These are phyloP conservation scores for Trichosurus vulpecula DNA, from an alignment of 2,797 vertebrate species.

Conservation along the genomic window DNA sequence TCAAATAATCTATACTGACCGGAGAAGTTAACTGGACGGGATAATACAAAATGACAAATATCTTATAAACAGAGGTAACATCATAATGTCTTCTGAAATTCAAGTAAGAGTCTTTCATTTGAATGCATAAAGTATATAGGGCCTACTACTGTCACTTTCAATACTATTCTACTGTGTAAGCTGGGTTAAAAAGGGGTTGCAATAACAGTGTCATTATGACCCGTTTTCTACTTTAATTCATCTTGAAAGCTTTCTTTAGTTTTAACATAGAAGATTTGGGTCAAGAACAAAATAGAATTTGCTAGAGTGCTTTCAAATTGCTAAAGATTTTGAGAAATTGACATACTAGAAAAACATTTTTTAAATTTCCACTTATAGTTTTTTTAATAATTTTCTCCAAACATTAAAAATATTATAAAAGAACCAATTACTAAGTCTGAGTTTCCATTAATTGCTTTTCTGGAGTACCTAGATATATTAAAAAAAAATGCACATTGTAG, in stretches of 20 bases:
- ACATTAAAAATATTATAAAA: conserved; percentile 31
- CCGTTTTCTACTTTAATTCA: conserved; percentile 64
- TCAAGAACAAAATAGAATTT: conserved; percentile 63
- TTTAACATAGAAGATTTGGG: conserved; percentile 70
- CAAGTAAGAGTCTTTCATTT: neutral
- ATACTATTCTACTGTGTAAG: neutral
- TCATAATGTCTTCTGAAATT: conserved; percentile 40
- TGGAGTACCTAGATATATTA: neutral
- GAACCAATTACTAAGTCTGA: conserved; percentile 38
- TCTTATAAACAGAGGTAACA: conserved; percentile 17
- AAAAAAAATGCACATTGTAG: conserved; percentile 33
- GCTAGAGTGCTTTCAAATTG: conserved; percentile 53
- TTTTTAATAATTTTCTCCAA: neutral
- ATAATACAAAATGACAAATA: conserved; percentile 19
- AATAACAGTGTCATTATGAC: conserved; percentile 58
- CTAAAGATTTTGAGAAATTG: conserved; percentile 45
- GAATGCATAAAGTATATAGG: neutral
- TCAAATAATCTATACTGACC: neutral
- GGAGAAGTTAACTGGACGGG: neutral
- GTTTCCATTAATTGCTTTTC: conserved; percentile 27
- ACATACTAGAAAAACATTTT: conserved; percentile 42
- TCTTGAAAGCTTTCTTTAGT: conserved; percentile 64
- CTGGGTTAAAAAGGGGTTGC: conserved; percentile 10
- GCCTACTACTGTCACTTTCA: neutral
- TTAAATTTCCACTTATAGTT: conserved; percentile 30